Conservation (phyloP, 2,888 invertebrate species). For the Phrixothrix hirtus region DNA sequence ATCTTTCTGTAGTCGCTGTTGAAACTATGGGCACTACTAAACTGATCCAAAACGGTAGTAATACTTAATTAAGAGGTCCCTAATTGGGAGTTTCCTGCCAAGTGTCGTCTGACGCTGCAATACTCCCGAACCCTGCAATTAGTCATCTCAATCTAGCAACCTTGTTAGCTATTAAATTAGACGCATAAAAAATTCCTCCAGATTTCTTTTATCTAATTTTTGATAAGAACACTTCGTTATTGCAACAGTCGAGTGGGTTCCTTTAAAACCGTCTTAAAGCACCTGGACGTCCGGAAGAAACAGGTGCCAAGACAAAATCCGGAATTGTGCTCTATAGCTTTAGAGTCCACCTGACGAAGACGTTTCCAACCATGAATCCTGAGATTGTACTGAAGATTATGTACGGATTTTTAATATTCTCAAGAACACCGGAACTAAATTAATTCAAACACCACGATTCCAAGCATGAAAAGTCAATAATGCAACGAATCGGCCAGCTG, state of each 20-base stretch:
- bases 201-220: conserved; percentile 3
- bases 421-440: conserved; percentile 30
- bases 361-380: conserved; percentile 52
- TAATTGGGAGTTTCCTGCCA: conserved; percentile 51
- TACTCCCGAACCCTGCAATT: conserved; percentile 40
- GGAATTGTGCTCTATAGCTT: conserved; percentile 52
- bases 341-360: conserved; percentile 43
- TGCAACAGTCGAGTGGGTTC: conserved; percentile 15
- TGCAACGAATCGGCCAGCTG: conserved; percentile 34
- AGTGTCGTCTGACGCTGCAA: conserved; percentile 41
- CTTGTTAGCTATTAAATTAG: conserved; percentile 11
- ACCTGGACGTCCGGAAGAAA: conserved; percentile 47
- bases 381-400: conserved; percentile 50
- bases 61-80: conserved; percentile 46
- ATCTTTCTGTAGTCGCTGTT: conserved; percentile 8
- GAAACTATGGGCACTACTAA: conserved; percentile 30
- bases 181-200: too few species aligned
- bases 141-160: conserved; percentile 35
- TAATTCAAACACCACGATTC: conserved; percentile 22
- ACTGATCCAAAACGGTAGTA: conserved; percentile 42
- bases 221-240: background rate
- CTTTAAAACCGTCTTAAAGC: conserved; percentile 24
- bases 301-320: conserved; percentile 49
- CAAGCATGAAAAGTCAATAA: conserved; percentile 31
- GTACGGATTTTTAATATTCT: conserved; percentile 36